These are phyloP conservation scores for Temnothorax ravouxi DNA, from an alignment of 2,888 invertebrate species.

Conservation along the genomic window DNA sequence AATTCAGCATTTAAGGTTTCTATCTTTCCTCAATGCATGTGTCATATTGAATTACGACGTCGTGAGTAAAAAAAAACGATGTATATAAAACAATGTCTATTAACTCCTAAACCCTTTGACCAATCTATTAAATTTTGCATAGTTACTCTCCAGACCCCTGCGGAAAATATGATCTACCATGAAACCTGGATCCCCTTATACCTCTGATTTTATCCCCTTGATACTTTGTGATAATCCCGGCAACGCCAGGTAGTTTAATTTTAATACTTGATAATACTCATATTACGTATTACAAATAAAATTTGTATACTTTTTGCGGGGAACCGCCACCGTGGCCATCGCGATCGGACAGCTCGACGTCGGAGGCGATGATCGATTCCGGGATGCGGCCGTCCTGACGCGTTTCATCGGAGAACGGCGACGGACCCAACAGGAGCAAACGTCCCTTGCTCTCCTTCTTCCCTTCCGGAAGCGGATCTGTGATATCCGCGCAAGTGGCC, in stretches of 20 bases:
- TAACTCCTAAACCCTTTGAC: too few species aligned
- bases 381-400: constrained; percentile 53
- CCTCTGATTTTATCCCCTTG: too few species aligned
- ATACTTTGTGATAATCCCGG: too few species aligned
- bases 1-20: neutral
- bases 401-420: constrained; percentile 18
- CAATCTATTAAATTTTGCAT: too few species aligned
- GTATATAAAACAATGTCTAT: neutral
- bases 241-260: too few species aligned
- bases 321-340: constrained; percentile 61
- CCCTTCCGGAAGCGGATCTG: neutral
- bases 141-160: too few species aligned
- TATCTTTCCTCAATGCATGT: neutral
- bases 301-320: constrained; percentile 59
- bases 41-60: constrained; percentile 12
- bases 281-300: neutral
- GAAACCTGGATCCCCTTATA: too few species aligned
- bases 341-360: constrained; percentile 65
- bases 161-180: too few species aligned
- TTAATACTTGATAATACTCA: neutral
- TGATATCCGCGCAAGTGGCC: neutral
- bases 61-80: neutral
- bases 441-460: neutral
- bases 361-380: constrained; percentile 61
- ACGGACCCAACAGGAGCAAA: neutral